Percentiles rank a stretch among this genome's conserved stretches.
phyloP scores from a whole-genome alignment of 2,888 invertebrate genomes.

The Norana najaformis region DNA sequence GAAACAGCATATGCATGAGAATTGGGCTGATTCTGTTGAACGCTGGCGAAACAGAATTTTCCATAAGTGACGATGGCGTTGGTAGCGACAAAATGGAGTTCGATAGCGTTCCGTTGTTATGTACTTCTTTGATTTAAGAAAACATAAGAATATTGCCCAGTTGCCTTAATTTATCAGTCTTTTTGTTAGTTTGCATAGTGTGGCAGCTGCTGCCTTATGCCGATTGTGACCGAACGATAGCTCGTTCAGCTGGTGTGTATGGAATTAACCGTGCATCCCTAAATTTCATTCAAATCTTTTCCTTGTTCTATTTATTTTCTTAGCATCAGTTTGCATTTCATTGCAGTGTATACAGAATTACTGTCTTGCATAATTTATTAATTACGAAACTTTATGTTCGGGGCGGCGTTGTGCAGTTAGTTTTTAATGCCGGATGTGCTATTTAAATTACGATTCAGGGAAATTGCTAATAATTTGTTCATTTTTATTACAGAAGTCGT shows the following conservation, averaged over 20 bases:
- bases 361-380: too few relatives aligned
- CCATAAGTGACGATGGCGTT: slow-evolving; percentile 13
- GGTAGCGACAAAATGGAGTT: neutral
- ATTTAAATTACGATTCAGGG: too few relatives aligned
- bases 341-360: too few relatives aligned
- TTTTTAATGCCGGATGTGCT: too few relatives aligned
- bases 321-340: too few relatives aligned
- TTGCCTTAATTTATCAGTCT: neutral
- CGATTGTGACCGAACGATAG: neutral
- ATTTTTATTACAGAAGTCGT: neutral
- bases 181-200: neutral
- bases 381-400: too few relatives aligned
- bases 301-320: too few relatives aligned
- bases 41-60: neutral
- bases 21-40: neutral
- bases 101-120: neutral
- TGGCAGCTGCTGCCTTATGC: neutral
- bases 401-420: too few relatives aligned
- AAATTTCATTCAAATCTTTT: neutral
- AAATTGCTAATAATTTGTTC: neutral
- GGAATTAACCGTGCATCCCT: neutral
- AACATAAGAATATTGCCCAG: neutral
- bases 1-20: neutral
- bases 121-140: neutral
- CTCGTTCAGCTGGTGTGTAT: neutral